Base-by-base conservation (phyloP, 2,113 vertebrate species). In the Stegastes partitus region DNA sequence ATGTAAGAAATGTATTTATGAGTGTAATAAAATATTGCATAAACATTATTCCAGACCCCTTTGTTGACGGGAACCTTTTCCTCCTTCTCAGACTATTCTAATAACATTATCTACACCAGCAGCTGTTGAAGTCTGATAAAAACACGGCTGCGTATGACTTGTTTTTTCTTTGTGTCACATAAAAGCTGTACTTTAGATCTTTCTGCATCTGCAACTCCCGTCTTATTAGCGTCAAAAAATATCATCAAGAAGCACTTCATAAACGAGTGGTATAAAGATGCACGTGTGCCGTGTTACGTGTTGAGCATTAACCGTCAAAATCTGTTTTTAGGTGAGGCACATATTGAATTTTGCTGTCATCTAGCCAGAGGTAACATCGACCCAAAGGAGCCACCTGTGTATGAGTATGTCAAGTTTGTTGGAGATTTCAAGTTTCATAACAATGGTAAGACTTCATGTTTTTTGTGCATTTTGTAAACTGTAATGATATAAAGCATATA, bases 331-430 rank as follows among this genome's bases (percentile, higher is more conserved):
- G 96, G 80, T 18, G 96, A 96, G 86, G 94, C 92, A 25, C 96
- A 96, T 80, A 89, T 97, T 82, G 96, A 98, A 66, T 99, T 99
- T 91, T 98, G 95, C 90, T 99, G 98, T 93, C 96, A 98, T 92
- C 93, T 99, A 87, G 95, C 94, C 87, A 95, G 96, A 95, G 95
- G 96, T 81, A 95, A 95, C 74, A 87, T 94, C 65, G 91, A 96
- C 79, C 91, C 91, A 44, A 94, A 93, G 83, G 94, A 94, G 25
- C 87, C 78, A 1, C 85, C 94, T 79, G 93, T 90, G 7, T 99
- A 97, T 21, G 97, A 99, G 89, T 95, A 96, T 79, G 97, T 96
- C 78, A 99, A 97, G 94, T 97, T 98, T 88, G 92, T 97, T 54
- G 94, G 98, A 91, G 95, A 95, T 89, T 93, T 99, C 89, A 96